Evolutionary conservation across 2,888 invertebrate genomes (phyloP), one percentile per base, ranked within the genome.

Genomic region (Lamellibrachia columna): DNA sequence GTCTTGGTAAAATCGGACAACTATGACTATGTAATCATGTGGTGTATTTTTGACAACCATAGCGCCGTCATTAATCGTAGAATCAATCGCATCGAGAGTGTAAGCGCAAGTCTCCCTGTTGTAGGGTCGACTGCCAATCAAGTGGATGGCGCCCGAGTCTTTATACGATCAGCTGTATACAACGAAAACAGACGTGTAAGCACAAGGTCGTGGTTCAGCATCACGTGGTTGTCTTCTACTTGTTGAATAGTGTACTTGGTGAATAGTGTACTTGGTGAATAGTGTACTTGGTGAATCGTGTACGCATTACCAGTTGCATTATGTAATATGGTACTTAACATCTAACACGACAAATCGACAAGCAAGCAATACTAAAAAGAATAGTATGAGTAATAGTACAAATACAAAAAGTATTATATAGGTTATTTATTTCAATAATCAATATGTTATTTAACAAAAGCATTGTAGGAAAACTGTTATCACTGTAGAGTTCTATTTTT

Each of bases 71-170:
- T 3, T 15, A 52, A 15, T 8, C 90, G 91, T 91, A n/a, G 6
- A 52, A 22, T 91, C 28, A 22, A 9, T 40, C 52, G 11, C 53
- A 91, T 91, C 91, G 22, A 6, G 3, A 15, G 52, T 40, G 58
- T 28, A 3, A 53, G 8, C 40, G 28, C 40, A 53, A 9, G 8
- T 90, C 28, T 53, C 8, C 58, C 52, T 52, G 22, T 92, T 92
- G 6, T 93, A 96, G 96, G 96, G 96, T 9, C 95, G 96, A 90
- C 95, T 96, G 53, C 96, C 96, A 28, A 96, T 96, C 1, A 96
- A 96, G 92, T 96, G 96, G 96, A 95, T 96, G 95, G 96, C 96
- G 0, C 96, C 96, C 3, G 96, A 96, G 93, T 96, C 96, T 8
- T 93, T 96, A 52, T 96, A 95, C 93, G 95, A 96, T 58, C 96